Percentiles rank a stretch among this genome's conserved stretches.
These are phyloP conservation scores for Plumapathes pennacea DNA, from an alignment of 92 coral and sea anemone genomes.

Conservation along the genomic window DNA sequence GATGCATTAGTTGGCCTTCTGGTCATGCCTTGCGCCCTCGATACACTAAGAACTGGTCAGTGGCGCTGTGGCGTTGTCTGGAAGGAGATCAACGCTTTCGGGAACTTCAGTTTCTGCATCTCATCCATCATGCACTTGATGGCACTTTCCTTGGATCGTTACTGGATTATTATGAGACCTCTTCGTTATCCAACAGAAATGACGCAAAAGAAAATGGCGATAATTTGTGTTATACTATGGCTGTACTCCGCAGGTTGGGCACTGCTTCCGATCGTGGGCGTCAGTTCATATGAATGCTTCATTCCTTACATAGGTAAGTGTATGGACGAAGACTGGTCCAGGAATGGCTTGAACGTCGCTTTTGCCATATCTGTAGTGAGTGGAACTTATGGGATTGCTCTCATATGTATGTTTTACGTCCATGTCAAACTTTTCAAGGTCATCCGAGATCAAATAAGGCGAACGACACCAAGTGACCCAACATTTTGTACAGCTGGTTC, in stretches of 20 bases:
- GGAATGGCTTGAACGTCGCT: not conserved
- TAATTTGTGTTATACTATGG: conserved; percentile 42
- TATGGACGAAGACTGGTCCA: conserved; percentile 38
- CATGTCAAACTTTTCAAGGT: conserved; percentile 39
- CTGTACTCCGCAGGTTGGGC: conserved; percentile 62
- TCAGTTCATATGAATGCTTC: conserved; percentile 62
- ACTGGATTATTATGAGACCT: conserved; percentile 45
- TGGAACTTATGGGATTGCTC: conserved; percentile 52
- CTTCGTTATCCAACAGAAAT: conserved; percentile 29
- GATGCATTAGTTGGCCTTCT: conserved; percentile 72
- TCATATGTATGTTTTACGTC: conserved; percentile 27
- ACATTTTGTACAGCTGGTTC: too few species aligned
- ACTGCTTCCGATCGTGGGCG: conserved; percentile 52
- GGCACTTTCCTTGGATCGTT: conserved; percentile 66
- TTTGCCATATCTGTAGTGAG: conserved; percentile 48
- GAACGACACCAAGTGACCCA: not conserved
- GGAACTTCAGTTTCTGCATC: conserved; percentile 74
- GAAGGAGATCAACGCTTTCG: conserved; percentile 66
- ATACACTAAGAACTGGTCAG: conserved; percentile 45
- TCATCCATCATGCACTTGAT: conserved; percentile 75
- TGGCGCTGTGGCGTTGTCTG: conserved; percentile 70
- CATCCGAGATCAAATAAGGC: conserved; percentile 14
- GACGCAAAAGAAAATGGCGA: conserved; percentile 37
- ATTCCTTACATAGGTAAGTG: conserved; percentile 67
- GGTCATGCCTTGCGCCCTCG: conserved; percentile 68